phyloP scores from a whole-genome alignment of 2,113 vertebrate species.

The Elaphurus davidianus region DNA sequence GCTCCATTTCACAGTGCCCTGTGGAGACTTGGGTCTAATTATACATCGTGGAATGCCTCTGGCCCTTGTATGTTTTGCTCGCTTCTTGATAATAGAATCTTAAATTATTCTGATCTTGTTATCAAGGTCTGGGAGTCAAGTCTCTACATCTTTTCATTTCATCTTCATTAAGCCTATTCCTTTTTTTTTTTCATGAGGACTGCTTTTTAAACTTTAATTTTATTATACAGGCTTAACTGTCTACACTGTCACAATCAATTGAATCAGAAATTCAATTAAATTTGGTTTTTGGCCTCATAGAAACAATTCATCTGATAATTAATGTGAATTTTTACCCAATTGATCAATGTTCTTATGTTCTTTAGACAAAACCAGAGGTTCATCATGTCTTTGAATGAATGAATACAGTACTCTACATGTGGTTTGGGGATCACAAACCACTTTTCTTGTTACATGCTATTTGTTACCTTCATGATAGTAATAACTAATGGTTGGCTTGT shows the following conservation, averaged over 20 bases:
- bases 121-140: conserved; percentile 31
- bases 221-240: conserved; percentile 18
- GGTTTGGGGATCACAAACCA: not conserved
- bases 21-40: not conserved
- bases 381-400: not conserved
- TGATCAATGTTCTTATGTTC: not conserved
- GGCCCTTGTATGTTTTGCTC: conserved; percentile 15
- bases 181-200: not conserved
- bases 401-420: not conserved
- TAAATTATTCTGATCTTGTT: conserved; percentile 54
- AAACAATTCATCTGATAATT: conserved; percentile 24
- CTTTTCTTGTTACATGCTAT: not conserved
- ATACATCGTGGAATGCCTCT: not conserved
- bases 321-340: conserved; percentile 18
- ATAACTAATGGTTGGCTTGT: not conserved
- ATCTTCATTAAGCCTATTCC: conserved; percentile 27
- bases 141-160: conserved; percentile 46
- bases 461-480: not conserved
- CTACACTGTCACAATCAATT: conserved; percentile 39
- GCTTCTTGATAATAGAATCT: conserved; percentile 33
- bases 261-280: conserved; percentile 47
- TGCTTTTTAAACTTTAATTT: conserved; percentile 55
- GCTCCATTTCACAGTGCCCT: not conserved
- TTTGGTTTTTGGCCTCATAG: conserved; percentile 34
- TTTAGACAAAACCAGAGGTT: not conserved